Base-by-base conservation (phyloP, 2,888 invertebrate genomes). In the Yponomeuta cagnagella region DNA sequence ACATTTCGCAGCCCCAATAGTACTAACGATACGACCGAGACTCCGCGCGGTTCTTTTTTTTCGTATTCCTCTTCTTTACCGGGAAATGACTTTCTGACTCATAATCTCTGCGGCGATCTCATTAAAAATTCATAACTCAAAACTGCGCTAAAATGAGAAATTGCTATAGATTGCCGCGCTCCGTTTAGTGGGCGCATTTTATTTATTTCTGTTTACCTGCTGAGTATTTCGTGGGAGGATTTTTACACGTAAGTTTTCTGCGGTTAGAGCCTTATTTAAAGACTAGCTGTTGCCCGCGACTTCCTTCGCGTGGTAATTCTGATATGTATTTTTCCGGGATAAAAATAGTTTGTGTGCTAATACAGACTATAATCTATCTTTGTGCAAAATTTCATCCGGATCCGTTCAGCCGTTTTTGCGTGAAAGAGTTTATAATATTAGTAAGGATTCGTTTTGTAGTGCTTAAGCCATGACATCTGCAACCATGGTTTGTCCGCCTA, bases 61-160 rank as follows among this genome's bases (percentile, higher is more conserved):
- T 79, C 78, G 75, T 79, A 75, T 80, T 83, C 79, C 82, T 84
- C 88, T 90, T 84, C 86, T 90, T 89, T 84, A 89, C 89, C 84
- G 90, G 92, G 92, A 92, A 92, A 92, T 92, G 92, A 93, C 92
- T 92, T 92, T 92, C 93, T 87, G 91, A 88, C 90, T 93, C 93
- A 86, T 93, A 93, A 93, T 93, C 88, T 93, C 89, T 88, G 89
- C 85, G 81, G 91, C 92, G 89, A 93, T 93, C 93, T 93, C 93
- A 93, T 93, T 93, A 93, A 92, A 93, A 93, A 93, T 93, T 93
- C 93, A 93, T 93, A 93, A 93, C 90, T 92, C 86, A 88, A 90
- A 90, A 88, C 87, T 89, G 93, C 87, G 85, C 86, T 92, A 90
- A 92, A 91, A 89, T 87, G 83, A 90, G 88, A 91, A 90, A 84